Conservation (phyloP, 1,140 invertebrate species). For the Contarinia nasturtii region DNA sequence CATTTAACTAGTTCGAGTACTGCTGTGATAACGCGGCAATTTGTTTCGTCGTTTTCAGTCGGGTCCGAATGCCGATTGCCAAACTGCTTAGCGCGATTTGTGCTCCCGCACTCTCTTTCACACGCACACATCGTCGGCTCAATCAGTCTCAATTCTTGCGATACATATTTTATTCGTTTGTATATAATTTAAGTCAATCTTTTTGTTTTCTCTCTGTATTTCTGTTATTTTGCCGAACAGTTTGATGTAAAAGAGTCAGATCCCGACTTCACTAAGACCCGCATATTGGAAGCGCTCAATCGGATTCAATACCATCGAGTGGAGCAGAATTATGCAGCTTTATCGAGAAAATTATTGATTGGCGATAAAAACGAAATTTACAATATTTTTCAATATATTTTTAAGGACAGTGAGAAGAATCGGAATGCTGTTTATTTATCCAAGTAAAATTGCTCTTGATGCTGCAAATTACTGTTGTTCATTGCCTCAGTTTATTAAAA, state of each 20-base stretch:
- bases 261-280: conserved; percentile 14
- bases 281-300: conserved; percentile 4
- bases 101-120: too few species aligned
- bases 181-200: too few species aligned
- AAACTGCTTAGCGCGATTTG: too few species aligned
- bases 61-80: too few species aligned
- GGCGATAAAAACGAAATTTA: conserved; percentile 58
- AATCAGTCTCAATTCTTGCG: background rate
- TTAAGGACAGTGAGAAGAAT: conserved; percentile 47
- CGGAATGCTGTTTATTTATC: conserved; percentile 68
- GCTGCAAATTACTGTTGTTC: conserved; percentile 7
- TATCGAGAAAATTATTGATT: conserved; percentile 49
- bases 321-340: conserved; percentile 23
- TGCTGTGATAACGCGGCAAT: too few species aligned
- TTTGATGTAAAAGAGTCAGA: conserved; percentile 26
- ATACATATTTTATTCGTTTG: background rate
- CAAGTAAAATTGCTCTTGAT: conserved; percentile 19
- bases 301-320: conserved; percentile 7
- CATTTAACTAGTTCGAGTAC: too few species aligned
- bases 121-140: too few species aligned
- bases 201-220: conserved; percentile 2
- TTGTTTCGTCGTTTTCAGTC: too few species aligned
- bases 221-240: too few species aligned
- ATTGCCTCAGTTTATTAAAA: conserved; percentile 2
- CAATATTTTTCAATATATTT: conserved; percentile 60